Evolutionary conservation across 2,797 vertebrate species (phyloP), one percentile per base, ranked within the genome.

Genomic region (Lophotriccus pileatus): DNA sequence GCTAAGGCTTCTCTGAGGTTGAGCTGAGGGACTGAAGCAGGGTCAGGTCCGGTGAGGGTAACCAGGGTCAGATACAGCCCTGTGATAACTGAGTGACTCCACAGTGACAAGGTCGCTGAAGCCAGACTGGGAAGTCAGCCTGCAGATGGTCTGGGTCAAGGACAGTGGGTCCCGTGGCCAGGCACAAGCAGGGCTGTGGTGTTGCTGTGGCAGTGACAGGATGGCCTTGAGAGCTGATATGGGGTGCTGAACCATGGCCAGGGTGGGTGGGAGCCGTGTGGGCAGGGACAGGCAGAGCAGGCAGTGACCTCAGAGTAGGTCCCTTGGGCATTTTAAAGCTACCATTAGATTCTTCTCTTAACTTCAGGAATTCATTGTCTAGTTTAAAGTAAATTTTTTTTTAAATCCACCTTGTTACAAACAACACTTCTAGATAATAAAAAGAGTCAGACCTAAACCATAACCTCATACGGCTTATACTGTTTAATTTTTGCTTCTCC

Each of bases 11-110:
- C 4, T 5, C 44, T 11, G 67, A 69, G 63, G 59, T 17, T 32
- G 11, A 39, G 27, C 74, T 25, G 47, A 56, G 67, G n/a, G 16
- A 0, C 0, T 2, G 39, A 50, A n/a, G 20, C 0, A 2, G 17
- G 62, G 47, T 60, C 66, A 81, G 58, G 41, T 34, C 21, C 0
- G 1, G 17, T 1, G 21, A 46, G 32, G 9, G 55, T 22, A 34
- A 23, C 14, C 1, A 4, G 16, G 69, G 41, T 55, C 62, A 78
- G 46, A 14, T 3, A 21, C 21, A 56, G 44, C 64, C 73, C 14
- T 0, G 0, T n/a, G 76, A 72, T 21, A 0, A 0, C 46, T 4
- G 56, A 39, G 52, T 25, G 62, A 53, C 25, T 43, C 47, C 8
- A 2, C 1, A 49, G 82, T 30, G 84, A 59, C 0, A 0, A 78